Conservation (phyloP, 2,888 invertebrate genomes). For the Euproctis similis region DNA sequence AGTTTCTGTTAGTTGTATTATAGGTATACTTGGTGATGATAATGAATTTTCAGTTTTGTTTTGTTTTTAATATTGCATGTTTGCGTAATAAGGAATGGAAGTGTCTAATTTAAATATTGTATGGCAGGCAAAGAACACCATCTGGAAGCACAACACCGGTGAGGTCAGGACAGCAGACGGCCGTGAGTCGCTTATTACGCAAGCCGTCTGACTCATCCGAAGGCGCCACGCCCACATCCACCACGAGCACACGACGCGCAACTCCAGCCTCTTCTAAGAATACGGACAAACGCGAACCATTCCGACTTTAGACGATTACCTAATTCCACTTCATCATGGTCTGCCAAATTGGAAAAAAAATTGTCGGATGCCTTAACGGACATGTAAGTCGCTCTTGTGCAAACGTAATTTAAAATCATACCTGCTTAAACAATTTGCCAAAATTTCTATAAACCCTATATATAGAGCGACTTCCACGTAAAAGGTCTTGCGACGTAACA, state of each 20-base stretch:
- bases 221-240: conserved; percentile 68
- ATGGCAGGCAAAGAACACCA: conserved; percentile 81
- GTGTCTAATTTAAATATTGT: conserved; percentile 15
- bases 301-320: conserved; percentile 78
- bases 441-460: conserved; percentile 24
- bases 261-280: conserved; percentile 61
- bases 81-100: conserved; percentile 1
- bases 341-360: conserved; percentile 12
- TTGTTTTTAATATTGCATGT: conserved; percentile 27
- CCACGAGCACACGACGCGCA: conserved; percentile 55
- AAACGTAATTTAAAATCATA: conserved; percentile 23
- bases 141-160: conserved; percentile 85
- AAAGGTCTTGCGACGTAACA: conserved; percentile 45
- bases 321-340: conserved; percentile 15
- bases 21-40: conserved; percentile 17
- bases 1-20: conserved; percentile 14
- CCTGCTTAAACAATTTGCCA: conserved; percentile 23
- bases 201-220: conserved; percentile 83
- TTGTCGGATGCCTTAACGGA: conserved; percentile 22
- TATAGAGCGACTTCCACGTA: conserved; percentile 26
- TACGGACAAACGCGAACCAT: conserved; percentile 80
- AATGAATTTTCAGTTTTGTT: conserved; percentile 16
- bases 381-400: conserved; percentile 42
- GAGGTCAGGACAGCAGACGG: conserved; percentile 78
- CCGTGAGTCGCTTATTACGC: conserved; percentile 78